Conservation (phyloP, 1,140 invertebrate genomes). For the Bombus consobrinus region DNA sequence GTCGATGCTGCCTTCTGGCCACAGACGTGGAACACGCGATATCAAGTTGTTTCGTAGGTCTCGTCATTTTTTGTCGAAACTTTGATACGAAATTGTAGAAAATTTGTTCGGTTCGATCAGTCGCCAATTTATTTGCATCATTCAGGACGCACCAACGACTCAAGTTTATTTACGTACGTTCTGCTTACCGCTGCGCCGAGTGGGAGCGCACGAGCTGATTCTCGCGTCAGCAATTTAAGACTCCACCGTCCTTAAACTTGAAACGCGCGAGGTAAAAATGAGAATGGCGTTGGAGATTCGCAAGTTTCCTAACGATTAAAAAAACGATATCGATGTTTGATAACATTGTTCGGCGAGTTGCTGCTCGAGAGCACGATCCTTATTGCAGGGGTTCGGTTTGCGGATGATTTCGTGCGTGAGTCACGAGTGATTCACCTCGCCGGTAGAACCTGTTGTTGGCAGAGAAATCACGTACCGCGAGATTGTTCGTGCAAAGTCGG, state of each 20-base stretch:
- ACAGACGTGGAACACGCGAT: too few species aligned
- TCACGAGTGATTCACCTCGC: conserved; percentile 61
- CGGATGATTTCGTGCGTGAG: conserved; percentile 59
- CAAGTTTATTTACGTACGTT: too few species aligned
- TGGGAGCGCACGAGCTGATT: too few species aligned
- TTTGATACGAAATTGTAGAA: too few species aligned
- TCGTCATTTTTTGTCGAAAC: too few species aligned
- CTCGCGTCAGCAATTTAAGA: neutral
- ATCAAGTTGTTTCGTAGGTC: too few species aligned
- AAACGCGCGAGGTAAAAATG: neutral
- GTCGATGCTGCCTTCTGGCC: neutral
- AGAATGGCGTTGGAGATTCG: neutral
- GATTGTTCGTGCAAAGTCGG: conserved; percentile 46
- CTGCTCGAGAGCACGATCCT: conserved; percentile 1
- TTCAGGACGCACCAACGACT: too few species aligned
- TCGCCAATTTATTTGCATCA: too few species aligned
- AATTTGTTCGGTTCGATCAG: too few species aligned
- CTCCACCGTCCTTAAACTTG: too few species aligned
- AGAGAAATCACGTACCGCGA: conserved; percentile 58
- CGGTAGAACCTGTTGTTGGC: conserved; percentile 51
- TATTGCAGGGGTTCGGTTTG: neutral
- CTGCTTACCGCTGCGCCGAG: too few species aligned
- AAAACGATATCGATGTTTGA: neutral
- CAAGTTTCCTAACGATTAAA: neutral
- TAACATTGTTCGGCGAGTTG: conserved; percentile 41